Base-by-base conservation (phyloP, 2,888 invertebrate species). In the Spatulosminthurus flaviceps region DNA sequence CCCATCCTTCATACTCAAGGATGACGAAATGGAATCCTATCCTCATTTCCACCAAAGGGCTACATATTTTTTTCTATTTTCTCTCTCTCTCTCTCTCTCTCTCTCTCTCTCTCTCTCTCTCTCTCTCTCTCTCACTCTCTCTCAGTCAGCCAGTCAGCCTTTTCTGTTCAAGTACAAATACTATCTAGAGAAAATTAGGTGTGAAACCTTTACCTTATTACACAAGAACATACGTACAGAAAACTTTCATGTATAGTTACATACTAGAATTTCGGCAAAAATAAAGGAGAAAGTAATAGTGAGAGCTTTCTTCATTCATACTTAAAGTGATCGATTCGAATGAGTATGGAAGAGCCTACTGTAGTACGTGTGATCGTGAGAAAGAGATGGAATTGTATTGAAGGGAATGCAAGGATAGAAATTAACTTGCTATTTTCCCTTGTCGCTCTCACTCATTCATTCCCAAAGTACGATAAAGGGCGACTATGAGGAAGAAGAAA, bases 1-100 rank as follows among this genome's bases (percentile, higher is more conserved):
- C 67, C 67, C 76, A 76, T 66, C 66, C 66, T 75, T 75, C 66
- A 64, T 66, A 41, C 75, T 75, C 75, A 66, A 26, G 34, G 28
- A 42, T 64, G 66, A 75, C 66, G 66, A 42, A 66, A 61, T 29
- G 61, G 51, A 43, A 41, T 72, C 51, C 51, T 43, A 24, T 11
- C 21, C 60, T 22, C 4, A 61, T 29, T 74, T 28, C 28, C 26
- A 67, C 26, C 67, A 29, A 67, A 28, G 1, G 26, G 26, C 29
- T 13, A 22, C 66, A 16, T 69, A 29, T 69, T 29, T 28, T 5
- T 29, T 75, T 73, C 34, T 29, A 29, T 19, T 29, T 64, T n/a
- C 13, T 28, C 34, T 22, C 11, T 43, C 42, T 43, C 16, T n/a
- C n/a, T n/a, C n/a, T n/a, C n/a, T n/a, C n/a, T n/a, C n/a, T n/a